A percentile compares a stretch with the other conserved stretches of the same genome.
These are phyloP conservation scores for Gobio occitaniae DNA, from an alignment of 2,797 vertebrate species.

Conservation along the genomic window DNA sequence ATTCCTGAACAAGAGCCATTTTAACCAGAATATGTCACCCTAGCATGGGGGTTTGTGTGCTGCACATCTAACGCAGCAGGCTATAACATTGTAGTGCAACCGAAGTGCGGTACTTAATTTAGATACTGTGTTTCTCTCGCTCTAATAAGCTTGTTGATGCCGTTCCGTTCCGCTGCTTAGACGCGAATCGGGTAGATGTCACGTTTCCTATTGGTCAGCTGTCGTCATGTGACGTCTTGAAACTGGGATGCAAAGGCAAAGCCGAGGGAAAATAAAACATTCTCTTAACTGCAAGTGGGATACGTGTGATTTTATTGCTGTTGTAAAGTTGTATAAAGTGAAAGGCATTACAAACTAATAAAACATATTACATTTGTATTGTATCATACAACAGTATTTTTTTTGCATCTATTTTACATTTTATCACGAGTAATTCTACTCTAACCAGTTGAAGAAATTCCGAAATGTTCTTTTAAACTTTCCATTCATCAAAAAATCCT, in stretches of 20 bases:
- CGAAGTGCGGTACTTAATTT: background rate
- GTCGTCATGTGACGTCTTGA: conserved; percentile 49
- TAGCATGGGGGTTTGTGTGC: background rate
- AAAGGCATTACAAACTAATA: background rate
- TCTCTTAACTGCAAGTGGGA: background rate
- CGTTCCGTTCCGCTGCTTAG: conserved; percentile 38
- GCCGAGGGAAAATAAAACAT: too few relatives aligned
- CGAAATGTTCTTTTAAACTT: background rate
- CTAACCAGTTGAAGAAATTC: background rate
- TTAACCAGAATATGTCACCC: background rate
- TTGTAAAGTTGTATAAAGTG: background rate
- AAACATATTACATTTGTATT: background rate
- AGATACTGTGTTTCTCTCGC: conserved; percentile 21
- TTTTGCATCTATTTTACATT: background rate
- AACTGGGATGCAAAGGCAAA: conserved; percentile 9
- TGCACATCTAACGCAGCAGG: background rate
- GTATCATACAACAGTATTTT: background rate
- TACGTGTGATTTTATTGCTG: background rate
- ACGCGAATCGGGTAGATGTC: background rate
- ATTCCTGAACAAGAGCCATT: conserved; percentile 37
- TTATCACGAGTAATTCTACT: background rate
- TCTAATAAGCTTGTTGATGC: conserved; percentile 60
- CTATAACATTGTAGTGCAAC: background rate
- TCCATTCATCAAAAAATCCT: background rate
- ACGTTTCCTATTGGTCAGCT: conserved; percentile 55